phyloP scores from a whole-genome alignment of 1,140 invertebrate genomes.

The Zophobas morio region DNA sequence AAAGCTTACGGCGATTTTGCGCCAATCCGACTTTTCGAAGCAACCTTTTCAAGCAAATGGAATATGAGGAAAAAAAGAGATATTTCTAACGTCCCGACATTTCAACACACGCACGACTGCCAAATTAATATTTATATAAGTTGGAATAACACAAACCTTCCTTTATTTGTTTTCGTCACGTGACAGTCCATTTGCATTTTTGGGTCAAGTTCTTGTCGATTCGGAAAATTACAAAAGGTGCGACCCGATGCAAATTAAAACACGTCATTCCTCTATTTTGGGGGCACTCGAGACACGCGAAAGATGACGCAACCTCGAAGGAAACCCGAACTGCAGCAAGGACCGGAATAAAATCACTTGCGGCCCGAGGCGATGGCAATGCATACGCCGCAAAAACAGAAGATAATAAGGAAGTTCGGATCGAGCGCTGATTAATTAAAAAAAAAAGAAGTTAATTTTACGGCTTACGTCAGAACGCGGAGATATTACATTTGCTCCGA shows the following conservation, averaged over 20 bases:
- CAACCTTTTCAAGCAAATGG: neutral
- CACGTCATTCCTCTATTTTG: slow-evolving; percentile 24
- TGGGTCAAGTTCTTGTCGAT: no score
- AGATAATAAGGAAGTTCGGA: neutral
- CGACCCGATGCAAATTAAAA: neutral
- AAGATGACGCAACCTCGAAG: neutral
- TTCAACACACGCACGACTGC: no score
- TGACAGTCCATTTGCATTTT: no score
- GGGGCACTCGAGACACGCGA: neutral
- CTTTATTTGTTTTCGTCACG: no score
- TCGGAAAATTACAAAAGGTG: no score
- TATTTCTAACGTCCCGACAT: no score
- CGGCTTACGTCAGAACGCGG: neutral
- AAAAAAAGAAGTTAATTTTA: neutral
- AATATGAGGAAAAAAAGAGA: no score
- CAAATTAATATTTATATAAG: no score
- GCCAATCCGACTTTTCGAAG: neutral
- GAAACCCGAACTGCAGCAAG: neutral
- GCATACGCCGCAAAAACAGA: neutral
- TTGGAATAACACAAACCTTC: no score
- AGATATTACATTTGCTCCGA: no score
- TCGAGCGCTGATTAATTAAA: neutral
- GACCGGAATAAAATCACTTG: neutral
- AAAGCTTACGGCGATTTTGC: slow-evolving; percentile 4
- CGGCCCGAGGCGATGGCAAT: neutral